Evolutionary conservation across 2,888 invertebrate species (phyloP).

Genomic region (Meandrusa payeni): DNA sequence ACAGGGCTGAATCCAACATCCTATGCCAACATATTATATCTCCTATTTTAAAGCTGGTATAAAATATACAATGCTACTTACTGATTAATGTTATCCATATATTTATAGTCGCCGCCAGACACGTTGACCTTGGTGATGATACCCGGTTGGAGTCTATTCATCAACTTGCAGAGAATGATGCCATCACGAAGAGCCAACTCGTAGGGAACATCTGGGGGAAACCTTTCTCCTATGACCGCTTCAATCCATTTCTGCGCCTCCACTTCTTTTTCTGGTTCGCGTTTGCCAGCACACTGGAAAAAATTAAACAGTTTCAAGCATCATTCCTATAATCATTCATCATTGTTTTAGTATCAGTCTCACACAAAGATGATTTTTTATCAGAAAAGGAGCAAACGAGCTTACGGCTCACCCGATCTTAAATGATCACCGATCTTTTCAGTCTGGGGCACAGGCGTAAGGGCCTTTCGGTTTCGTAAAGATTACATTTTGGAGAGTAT

Average conservation of each 20-base stretch:
- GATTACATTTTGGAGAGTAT: too few relatives aligned
- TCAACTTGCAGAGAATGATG: constrained; percentile 91
- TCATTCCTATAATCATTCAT: too few relatives aligned
- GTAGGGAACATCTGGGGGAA: constrained; percentile 86
- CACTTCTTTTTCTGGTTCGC: constrained; percentile 88
- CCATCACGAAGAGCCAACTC: constrained; percentile 92
- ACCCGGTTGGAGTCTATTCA: constrained; percentile 93
- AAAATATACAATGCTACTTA: constrained; percentile 75
- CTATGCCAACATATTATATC: too few relatives aligned
- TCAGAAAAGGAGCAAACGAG: too few relatives aligned
- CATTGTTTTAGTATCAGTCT: too few relatives aligned
- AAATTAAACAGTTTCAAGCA: constrained; percentile 19
- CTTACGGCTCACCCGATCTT: too few relatives aligned
- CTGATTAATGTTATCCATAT: constrained; percentile 97
- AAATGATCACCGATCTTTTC: too few relatives aligned
- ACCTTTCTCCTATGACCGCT: constrained; percentile 87
- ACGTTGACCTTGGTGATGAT: constrained; percentile 91
- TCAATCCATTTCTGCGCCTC: constrained; percentile 95
- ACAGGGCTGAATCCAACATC: too few relatives aligned
- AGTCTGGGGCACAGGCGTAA: too few relatives aligned
- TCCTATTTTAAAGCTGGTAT: too few relatives aligned
- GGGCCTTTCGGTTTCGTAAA: too few relatives aligned
- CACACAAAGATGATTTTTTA: too few relatives aligned
- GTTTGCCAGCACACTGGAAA: constrained; percentile 89
- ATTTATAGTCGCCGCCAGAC: constrained; percentile 94